Evolutionary conservation across 2,797 vertebrate species (phyloP), one percentile per base, ranked within the genome.

Genomic region (Merluccius polli): DNA sequence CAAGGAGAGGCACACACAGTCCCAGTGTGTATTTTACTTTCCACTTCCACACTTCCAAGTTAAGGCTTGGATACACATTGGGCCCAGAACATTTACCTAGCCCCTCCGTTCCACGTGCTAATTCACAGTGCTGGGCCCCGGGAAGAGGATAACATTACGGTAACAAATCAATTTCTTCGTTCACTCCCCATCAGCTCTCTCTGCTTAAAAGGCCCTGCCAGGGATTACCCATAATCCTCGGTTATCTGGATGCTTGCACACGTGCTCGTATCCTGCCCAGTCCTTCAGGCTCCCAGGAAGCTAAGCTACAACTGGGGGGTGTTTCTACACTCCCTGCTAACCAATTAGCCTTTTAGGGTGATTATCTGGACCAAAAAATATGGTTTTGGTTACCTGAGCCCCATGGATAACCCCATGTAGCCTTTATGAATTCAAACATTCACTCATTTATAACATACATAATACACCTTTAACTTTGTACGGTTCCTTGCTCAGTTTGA

Each of bases 201-300:
- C 73, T 72, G 77, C 77, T 75, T 75, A 82, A 81, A 82, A 82
- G 73, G 65, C 74, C 48, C 33, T 73, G 75, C 59, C 74, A 70
- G 70, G 84, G 85, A 85, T 88, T 85, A 89, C 79, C 78, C 77
- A 68, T 87, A 84, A 87, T 88, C 83, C 86, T 79, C 73, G 75
- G 65, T 84, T 83, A 87, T 84, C 76, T 79, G 76, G 78, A 82
- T 74, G 74, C 67, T 77, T 71, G 59, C 80, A 75, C 78, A 82
- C 27, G 73, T 36, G 74, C 52, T 31, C 33, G 63, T 85, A 83
- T 78, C 81, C 35, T 67, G 70, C 75, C 75, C 73, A 67, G 69
- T 74, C 41, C 68, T 69, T 21, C 67, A 69, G 67, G 67, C 67
- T 32, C 67, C 67, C 59, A 65, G 59, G 59, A 65, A 65, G 59